Conservation (phyloP, 2,113 vertebrate species). For the Spea multiplicata region DNA sequence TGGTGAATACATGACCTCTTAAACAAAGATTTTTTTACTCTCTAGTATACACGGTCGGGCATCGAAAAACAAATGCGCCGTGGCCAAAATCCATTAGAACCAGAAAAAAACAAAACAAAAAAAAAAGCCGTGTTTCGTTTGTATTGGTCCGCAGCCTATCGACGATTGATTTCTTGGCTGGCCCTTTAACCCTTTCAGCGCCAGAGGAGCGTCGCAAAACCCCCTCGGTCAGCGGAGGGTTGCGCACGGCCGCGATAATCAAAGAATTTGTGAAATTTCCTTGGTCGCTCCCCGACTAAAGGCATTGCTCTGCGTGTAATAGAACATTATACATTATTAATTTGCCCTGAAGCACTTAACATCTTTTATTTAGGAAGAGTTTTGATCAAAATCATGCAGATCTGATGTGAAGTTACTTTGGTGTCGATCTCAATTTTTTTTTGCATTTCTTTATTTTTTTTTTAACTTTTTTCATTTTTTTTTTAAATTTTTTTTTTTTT, state of each 20-base stretch:
- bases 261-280: too few species aligned
- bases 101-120: too few species aligned
- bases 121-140: too few species aligned
- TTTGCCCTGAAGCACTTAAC: constrained; percentile 25
- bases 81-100: too few species aligned
- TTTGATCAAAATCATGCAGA: constrained; percentile 24
- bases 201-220: background rate
- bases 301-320: constrained; percentile 28
- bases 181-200: background rate
- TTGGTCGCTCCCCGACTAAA: constrained; percentile 12
- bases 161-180: background rate
- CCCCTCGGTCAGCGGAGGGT: too few species aligned
- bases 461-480: constrained; percentile 20
- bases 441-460: constrained; percentile 1
- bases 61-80: too few species aligned
- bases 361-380: constrained; percentile 38
- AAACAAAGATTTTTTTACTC: constrained; percentile 3
- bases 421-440: background rate
- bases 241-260: too few species aligned
- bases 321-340: constrained; percentile 35
- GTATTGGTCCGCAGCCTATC: background rate
- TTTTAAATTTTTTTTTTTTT: background rate
- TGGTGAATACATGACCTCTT: constrained; percentile 7
- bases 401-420: constrained; percentile 8
- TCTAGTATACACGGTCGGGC: too few species aligned